Evolutionary conservation across 2,797 vertebrate species (phyloP), one percentile per base, ranked within the genome.

Genomic region (Craterocephalus amniculus): DNA sequence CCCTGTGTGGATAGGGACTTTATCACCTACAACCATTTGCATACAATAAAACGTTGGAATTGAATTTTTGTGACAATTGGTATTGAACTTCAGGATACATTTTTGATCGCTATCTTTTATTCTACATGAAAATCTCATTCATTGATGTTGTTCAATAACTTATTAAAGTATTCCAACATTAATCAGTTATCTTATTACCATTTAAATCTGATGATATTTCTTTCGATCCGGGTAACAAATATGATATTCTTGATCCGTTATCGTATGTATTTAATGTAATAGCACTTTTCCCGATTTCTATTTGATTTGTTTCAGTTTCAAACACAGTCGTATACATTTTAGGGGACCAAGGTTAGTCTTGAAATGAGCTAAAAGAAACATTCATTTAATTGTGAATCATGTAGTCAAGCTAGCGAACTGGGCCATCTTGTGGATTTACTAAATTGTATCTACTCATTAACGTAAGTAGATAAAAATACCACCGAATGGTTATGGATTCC

Each of bases 401-500:
- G 57, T 45, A 73, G 54, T 63, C 48, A 22, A 43, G 64, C 65
- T 78, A 34, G 48, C 24, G 13, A 55, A 36, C 26, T 1, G 10
- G 34, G 16, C 7, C 35, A 66, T 65, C 14, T 56, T 63, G 34
- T 48, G 51, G 58, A 74, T 74, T 49, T 79, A 48, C 56, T 75
- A 55, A 74, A 79, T 43, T 65, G 69, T 35, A 68, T 77, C 38
- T 54, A 62, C 45, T 78, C 66, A 72, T 85, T 61, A 77, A 32
- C 40, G 57, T 67, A 79, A 73, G 63, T 72, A n/a, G 76, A 81
- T 59, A 66, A 70, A 79, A 87, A 79, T 67, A 79, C 45, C 68
- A 70, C 38, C 57, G 76, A 89, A 79, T 79, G 56, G 58, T 56
- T 73, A 83, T 83, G 67, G 83, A 88, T 80, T 71, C 5, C 18